phyloP scores from a whole-genome alignment of 2,888 invertebrate species.

The Strigamia maritima region DNA sequence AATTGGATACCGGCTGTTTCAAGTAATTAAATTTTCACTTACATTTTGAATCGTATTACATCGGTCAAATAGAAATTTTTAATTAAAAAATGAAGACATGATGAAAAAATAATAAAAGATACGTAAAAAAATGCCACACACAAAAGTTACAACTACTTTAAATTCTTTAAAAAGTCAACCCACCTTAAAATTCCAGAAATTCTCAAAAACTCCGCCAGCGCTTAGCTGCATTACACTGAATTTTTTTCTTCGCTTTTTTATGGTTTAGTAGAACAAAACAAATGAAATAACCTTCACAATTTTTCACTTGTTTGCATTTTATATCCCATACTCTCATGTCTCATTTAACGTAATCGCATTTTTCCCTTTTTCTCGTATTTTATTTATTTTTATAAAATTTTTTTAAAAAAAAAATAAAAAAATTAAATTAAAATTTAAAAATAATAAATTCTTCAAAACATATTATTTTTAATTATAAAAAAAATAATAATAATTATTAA shows the following conservation, averaged over 20 bases:
- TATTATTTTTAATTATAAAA: no score
- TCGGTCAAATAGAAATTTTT: not conserved
- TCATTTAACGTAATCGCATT: not conserved
- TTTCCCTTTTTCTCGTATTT: not conserved
- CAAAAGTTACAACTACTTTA: conserved; percentile 8
- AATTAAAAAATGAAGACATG: not conserved
- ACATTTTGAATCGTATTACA: not conserved
- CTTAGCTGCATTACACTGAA: conserved; percentile 16
- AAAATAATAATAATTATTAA: no score
- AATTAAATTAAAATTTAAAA: no score
- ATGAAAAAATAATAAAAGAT: not conserved
- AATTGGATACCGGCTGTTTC: not conserved
- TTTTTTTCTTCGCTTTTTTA: not conserved
- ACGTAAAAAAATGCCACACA: not conserved
- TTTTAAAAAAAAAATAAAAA: no score
- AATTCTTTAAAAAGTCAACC: not conserved
- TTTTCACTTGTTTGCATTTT: conserved; percentile 28
- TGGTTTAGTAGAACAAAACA: conserved; percentile 6
- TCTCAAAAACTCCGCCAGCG: conserved; percentile 26
- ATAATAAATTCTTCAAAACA: no score
- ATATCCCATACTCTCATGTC: not conserved
- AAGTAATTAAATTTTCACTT: not conserved
- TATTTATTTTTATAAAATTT: not conserved
- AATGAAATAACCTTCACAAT: conserved; percentile 21
- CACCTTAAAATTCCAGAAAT: conserved; percentile 26